phyloP scores from a whole-genome alignment of 2,888 invertebrate genomes.

The Agrotis puta region DNA sequence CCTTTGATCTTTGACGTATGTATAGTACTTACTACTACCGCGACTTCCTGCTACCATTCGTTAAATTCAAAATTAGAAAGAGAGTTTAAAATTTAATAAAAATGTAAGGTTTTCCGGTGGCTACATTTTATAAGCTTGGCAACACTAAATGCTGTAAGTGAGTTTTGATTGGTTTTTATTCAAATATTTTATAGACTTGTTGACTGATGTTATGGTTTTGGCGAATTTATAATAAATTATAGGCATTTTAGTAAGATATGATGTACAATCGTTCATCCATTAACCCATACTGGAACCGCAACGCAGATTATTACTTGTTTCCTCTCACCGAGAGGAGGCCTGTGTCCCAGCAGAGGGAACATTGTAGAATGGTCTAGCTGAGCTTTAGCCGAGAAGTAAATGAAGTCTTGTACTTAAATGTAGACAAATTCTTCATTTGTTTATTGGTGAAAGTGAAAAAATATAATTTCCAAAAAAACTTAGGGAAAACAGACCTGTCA shows the following conservation, averaged over 20 bases:
- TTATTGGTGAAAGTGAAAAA: background rate
- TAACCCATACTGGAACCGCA: too few relatives aligned
- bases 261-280: too few relatives aligned
- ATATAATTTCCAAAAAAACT: background rate
- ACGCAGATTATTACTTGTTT: too few relatives aligned
- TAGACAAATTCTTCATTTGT: too few relatives aligned
- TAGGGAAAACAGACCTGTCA: background rate
- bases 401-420: background rate
- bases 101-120: constrained; percentile 54
- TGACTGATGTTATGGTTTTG: constrained; percentile 35
- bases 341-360: too few relatives aligned
- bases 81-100: constrained; percentile 59
- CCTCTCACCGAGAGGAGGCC: too few relatives aligned
- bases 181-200: constrained; percentile 39
- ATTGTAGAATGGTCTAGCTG: too few relatives aligned
- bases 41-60: constrained; percentile 60
- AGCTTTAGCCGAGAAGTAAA: background rate
- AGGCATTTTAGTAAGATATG: background rate
- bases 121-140: constrained; percentile 49
- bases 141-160: constrained; percentile 56
- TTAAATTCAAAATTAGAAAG: constrained; percentile 42
- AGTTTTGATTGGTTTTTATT: constrained; percentile 51
- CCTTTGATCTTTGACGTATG: constrained; percentile 58
- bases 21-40: constrained; percentile 28
- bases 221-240: constrained; percentile 6